These are phyloP conservation scores for Falco columbarius DNA, from an alignment of 2,797 vertebrate genomes.

Conservation along the genomic window DNA sequence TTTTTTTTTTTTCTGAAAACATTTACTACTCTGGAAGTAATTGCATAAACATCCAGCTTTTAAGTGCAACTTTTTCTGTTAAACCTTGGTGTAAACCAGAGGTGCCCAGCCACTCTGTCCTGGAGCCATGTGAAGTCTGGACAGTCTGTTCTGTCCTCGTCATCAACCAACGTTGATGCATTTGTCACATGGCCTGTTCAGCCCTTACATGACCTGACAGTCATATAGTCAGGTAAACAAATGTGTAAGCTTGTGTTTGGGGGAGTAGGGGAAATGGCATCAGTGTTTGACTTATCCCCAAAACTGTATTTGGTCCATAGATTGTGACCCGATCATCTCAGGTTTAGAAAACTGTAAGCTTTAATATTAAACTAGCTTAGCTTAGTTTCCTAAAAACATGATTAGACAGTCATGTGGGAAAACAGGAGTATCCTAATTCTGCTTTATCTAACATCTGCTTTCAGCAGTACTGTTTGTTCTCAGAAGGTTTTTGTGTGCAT, in stretches of 20 bases:
- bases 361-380: not conserved
- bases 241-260: not conserved
- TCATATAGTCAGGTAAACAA: not conserved
- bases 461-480: slow-evolving; percentile 61
- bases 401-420: not conserved
- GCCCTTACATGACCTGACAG: not conserved
- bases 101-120: not conserved
- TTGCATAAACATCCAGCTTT: not conserved
- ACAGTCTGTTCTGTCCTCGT: not conserved
- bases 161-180: not conserved
- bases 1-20: not conserved
- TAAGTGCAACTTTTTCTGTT: not conserved
- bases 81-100: not conserved
- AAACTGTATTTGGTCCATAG: not conserved
- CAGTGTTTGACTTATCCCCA: not conserved
- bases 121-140: not conserved
- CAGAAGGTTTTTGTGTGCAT: slow-evolving; percentile 56
- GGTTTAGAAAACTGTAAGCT: not conserved
- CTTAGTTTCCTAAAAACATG: not conserved
- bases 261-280: not conserved
- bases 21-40: not conserved
- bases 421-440: slow-evolving; percentile 30
- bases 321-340: not conserved
- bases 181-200: not conserved
- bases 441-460: slow-evolving; percentile 64